Percentiles rank a stretch among this genome's conserved stretches.
These are phyloP conservation scores for Florisuga fusca DNA, from an alignment of 2,797 vertebrate genomes.

Conservation along the genomic window DNA sequence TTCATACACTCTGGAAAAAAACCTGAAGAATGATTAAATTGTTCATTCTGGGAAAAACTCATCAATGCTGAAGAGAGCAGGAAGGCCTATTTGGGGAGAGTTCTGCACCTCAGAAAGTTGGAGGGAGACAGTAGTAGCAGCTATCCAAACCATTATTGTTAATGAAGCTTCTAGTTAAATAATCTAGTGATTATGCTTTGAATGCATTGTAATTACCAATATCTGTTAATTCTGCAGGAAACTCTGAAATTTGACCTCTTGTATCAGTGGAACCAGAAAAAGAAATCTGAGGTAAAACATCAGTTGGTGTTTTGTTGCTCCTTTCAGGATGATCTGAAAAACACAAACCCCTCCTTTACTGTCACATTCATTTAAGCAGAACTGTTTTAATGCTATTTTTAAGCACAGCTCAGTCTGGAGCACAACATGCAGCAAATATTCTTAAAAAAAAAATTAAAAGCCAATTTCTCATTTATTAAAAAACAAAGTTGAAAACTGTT, in stretches of 20 bases:
- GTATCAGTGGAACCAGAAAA: conserved; percentile 56
- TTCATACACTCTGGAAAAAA: neutral
- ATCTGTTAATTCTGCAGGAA: conserved; percentile 71
- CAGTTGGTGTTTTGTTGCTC: conserved; percentile 64
- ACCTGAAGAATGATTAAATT: neutral
- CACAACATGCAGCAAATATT: neutral
- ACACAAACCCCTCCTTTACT: neutral
- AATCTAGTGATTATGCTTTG: neutral
- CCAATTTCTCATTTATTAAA: neutral
- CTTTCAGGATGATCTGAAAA: conserved; percentile 71
- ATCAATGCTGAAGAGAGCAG: neutral
- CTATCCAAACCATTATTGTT: neutral
- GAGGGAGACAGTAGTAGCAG: neutral
- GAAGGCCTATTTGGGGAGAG: neutral
- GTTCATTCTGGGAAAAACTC: neutral
- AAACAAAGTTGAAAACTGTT: neutral
- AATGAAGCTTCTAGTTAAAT: neutral
- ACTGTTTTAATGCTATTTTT: neutral
- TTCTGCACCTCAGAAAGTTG: neutral
- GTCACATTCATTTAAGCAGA: neutral
- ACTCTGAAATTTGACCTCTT: conserved; percentile 72
- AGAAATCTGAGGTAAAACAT: conserved; percentile 70
- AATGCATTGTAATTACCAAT: conserved; percentile 71
- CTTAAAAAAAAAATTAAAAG: neutral
- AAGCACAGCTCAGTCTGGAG: neutral